Percentiles rank a stretch among this genome's conserved stretches.
phyloP scores from a whole-genome alignment of 2,797 vertebrate species.

The Typhlichthys subterraneus region DNA sequence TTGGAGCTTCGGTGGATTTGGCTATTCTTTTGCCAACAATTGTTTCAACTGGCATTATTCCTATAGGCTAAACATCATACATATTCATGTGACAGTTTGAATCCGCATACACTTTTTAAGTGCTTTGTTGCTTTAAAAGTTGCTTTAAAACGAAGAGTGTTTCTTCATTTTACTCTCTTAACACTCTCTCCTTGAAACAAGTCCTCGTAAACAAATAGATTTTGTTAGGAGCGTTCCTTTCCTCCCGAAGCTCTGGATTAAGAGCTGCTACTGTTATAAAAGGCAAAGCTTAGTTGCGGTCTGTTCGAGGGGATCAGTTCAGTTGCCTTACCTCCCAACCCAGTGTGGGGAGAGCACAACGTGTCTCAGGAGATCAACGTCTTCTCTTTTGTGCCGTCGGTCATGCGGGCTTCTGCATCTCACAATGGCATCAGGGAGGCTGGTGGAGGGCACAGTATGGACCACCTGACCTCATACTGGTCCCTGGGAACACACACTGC shows the following conservation, averaged over 20 bases:
- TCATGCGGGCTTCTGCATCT: slow-evolving; percentile 67
- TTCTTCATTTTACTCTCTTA: slow-evolving; percentile 36
- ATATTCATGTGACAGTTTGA: slow-evolving; percentile 33
- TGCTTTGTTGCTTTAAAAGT: slow-evolving; percentile 5
- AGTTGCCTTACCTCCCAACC: slow-evolving; percentile 64
- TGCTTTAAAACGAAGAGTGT: slow-evolving; percentile 9
- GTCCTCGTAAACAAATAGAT: slow-evolving; percentile 41
- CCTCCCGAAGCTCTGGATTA: slow-evolving; percentile 60
- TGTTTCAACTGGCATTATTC: slow-evolving; percentile 21
- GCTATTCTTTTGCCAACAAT: slow-evolving; percentile 6
- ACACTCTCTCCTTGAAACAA: slow-evolving; percentile 41
- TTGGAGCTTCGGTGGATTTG: slow-evolving; percentile 22
- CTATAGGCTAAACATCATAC: slow-evolving; percentile 18
- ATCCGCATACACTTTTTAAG: slow-evolving; percentile 13
- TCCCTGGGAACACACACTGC: slow-evolving; percentile 44
- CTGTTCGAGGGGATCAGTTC: slow-evolving; percentile 70
- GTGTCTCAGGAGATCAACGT: slow-evolving; percentile 72
- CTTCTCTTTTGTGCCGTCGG: slow-evolving; percentile 72
- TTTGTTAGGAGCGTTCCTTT: slow-evolving; percentile 49
- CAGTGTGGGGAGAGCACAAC: slow-evolving; percentile 61
- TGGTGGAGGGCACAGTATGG: slow-evolving; percentile 58
- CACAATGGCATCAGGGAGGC: slow-evolving; percentile 66
- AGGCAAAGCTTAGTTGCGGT: slow-evolving; percentile 67
- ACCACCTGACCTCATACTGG: slow-evolving; percentile 76
- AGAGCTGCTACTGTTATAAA: slow-evolving; percentile 47